Base-by-base conservation (phyloP, 2,888 invertebrate genomes). In the Chorisops tibialis region DNA sequence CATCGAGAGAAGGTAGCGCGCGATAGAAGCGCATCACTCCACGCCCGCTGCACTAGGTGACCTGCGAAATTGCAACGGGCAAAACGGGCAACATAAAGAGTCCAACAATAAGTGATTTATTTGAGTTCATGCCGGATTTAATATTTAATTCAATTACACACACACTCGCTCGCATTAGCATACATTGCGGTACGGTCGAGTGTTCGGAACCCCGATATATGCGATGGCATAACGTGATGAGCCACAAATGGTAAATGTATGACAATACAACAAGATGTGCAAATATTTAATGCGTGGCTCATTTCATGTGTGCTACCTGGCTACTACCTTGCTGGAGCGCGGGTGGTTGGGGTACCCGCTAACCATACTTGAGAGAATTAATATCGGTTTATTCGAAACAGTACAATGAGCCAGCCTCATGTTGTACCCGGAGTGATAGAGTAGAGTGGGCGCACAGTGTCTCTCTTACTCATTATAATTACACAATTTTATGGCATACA, bases 161-260 rank as follows among this genome's bases (percentile, higher is more conserved):
- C 41, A 12, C 41, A 41, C 41, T 16, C 41, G 18, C 3, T 16
- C 41, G 12, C 41, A 41, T 18, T 16, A 41, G 18, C 41, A 41
- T 18, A 41, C 41, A 41, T 18, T 16, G 16, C 41, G 16, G 18
- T 41, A 12, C 3, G 18, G 6, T 41, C 16, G 6, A 18, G 41
- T 14, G 18, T 41, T 41, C 14, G 7, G 19, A 47, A 47, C 47
- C 18, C 47, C 30, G 9, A 30, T 9, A 30, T 30, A 30, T 30
- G 16, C 16, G 54, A 61, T 54, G 47, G 47, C 47, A 61, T 61
- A 52, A 61, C 52, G 61, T 61, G 62, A 62, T 62, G 62, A 56
- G 56, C 62, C 62, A 48, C 62, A 62, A 62, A 62, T 62, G 62
- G 48, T 39, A 62, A 62, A 47, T 48, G 54, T 47, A 61, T 50